phyloP scores from a whole-genome alignment of 2,888 invertebrate genomes.

The Eristalinus aeneus region DNA sequence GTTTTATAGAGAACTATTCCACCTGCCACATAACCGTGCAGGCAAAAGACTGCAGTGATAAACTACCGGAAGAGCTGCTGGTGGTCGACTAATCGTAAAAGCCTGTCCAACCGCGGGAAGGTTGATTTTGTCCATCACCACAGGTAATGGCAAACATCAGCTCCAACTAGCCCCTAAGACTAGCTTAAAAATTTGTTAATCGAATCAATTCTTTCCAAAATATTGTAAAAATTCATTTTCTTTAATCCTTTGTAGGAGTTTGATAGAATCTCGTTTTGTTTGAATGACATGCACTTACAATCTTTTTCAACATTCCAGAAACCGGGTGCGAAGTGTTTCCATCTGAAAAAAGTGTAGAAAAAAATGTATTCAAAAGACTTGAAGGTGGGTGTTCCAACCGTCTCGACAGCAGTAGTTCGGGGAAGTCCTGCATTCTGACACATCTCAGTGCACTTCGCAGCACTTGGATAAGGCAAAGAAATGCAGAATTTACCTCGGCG shows the following conservation, averaged over 20 bases:
- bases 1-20: conserved; percentile 83
- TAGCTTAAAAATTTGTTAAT: conserved; percentile 72
- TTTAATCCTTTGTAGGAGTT: conserved; percentile 64
- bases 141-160: conserved; percentile 48
- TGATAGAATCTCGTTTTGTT: conserved; percentile 54
- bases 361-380: conserved; percentile 21
- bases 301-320: conserved; percentile 68
- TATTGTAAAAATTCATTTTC: neutral
- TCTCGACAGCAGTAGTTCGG: conserved; percentile 12
- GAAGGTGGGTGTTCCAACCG: conserved; percentile 59
- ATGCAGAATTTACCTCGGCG: conserved; percentile 51
- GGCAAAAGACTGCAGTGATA: conserved; percentile 71
- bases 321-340: conserved; percentile 54
- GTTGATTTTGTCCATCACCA: conserved; percentile 32
- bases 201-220: conserved; percentile 76
- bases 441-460: neutral
- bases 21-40: conserved; percentile 81
- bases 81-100: conserved; percentile 67
- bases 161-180: conserved; percentile 46
- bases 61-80: conserved; percentile 74
- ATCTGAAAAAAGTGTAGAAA: conserved; percentile 15
- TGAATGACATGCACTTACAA: conserved; percentile 38
- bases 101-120: conserved; percentile 59
- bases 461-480: conserved; percentile 20
- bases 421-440: conserved; percentile 46